A percentile compares a stretch with the other conserved stretches of the same genome.
These are phyloP conservation scores for Cerceris rybyensis DNA, from an alignment of 2,888 invertebrate genomes.

Conservation along the genomic window DNA sequence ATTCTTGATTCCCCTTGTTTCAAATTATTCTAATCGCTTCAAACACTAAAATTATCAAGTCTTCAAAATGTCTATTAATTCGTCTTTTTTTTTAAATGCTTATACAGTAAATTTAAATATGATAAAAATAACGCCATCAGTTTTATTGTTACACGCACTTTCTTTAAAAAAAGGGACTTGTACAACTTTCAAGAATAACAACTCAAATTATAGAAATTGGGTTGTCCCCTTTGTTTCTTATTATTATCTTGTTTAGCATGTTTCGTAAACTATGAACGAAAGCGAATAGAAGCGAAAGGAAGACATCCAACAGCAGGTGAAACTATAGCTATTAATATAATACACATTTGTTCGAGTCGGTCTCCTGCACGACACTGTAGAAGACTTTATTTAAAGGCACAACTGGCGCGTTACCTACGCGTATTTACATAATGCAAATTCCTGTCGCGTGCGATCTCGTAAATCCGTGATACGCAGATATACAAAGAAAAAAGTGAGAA, in stretches of 20 bases:
- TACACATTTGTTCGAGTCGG: conserved; percentile 27
- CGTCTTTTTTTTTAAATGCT: too few species aligned
- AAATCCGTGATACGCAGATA: conserved; percentile 23
- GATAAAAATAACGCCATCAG: too few species aligned
- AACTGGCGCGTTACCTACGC: conserved; percentile 35
- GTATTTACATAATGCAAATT: conserved; percentile 60
- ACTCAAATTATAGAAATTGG: too few species aligned
- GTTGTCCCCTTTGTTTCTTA: background rate
- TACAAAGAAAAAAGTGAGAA: background rate
- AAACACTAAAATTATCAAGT: too few species aligned
- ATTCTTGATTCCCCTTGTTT: too few species aligned
- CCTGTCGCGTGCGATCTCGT: conserved; percentile 37
- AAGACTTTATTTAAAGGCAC: conserved; percentile 63
- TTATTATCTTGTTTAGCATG: background rate
- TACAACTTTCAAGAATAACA: too few species aligned
- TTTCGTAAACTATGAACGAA: conserved; percentile 6
- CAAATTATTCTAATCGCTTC: too few species aligned
- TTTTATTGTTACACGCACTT: background rate
- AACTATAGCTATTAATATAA: conserved; percentile 53
- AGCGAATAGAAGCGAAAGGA: conserved; percentile 4
- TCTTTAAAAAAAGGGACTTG: background rate
- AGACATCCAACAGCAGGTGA: conserved; percentile 47
- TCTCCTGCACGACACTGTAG: conserved; percentile 42
- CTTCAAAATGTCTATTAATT: too few species aligned
- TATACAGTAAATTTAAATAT: too few species aligned